A percentile compares a stretch with the other conserved stretches of the same genome.
These are phyloP conservation scores for Spodoptera littoralis DNA, from an alignment of 2,888 invertebrate genomes.

Conservation along the genomic window DNA sequence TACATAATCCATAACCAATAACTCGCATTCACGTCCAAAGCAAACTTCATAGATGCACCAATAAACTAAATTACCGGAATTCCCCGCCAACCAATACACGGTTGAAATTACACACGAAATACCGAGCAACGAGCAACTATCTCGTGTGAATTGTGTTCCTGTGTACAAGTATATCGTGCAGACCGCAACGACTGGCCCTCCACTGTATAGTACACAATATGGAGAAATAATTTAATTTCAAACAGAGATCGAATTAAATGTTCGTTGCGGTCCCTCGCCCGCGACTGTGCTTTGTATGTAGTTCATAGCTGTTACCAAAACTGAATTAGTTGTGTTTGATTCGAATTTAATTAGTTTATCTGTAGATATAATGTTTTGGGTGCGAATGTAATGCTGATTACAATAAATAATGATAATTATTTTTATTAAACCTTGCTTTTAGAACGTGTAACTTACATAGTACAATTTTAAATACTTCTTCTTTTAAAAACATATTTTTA, in stretches of 20 bases:
- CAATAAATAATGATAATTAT: no score
- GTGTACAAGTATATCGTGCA: conserved; percentile 4
- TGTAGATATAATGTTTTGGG: no score
- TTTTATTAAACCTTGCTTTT: no score
- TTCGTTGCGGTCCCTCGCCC: conserved; percentile 12
- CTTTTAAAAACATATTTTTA: no score
- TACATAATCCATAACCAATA: neutral
- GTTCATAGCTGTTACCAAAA: no score
- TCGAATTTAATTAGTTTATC: no score
- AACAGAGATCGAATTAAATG: conserved; percentile 32
- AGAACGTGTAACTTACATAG: no score
- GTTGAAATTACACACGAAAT: neutral
- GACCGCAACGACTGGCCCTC: conserved; percentile 30
- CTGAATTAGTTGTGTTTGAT: no score
- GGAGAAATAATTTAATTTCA: conserved; percentile 39
- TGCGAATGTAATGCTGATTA: no score
- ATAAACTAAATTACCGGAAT: conserved; percentile 3
- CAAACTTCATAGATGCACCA: conserved; percentile 1
- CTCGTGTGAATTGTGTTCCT: neutral
- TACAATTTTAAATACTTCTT: no score
- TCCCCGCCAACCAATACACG: neutral
- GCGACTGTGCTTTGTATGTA: no score
- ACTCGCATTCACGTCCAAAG: neutral
- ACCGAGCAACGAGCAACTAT: neutral
- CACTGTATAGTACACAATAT: conserved; percentile 11